Evolutionary conservation across 2,797 vertebrate species (phyloP), one percentile per base, ranked within the genome.

Genomic region (Coregonus ussuriensis): DNA sequence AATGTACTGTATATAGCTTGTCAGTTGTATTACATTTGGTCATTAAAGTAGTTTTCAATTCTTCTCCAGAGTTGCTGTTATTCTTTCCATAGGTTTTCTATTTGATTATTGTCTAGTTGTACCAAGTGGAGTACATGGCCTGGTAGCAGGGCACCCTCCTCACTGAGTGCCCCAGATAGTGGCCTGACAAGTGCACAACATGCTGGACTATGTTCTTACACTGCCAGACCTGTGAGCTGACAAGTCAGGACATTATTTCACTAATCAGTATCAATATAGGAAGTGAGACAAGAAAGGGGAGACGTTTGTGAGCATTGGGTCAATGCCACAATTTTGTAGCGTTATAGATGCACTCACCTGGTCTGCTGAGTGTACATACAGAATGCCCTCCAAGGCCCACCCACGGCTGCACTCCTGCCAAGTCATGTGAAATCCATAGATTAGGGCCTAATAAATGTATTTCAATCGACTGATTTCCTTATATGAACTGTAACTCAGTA

Each of bases 21-120:
- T 78, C 88, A 88, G 89, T 91, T 76, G 91, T 92, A 87, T 92
- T 91, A 92, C 81, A 79, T 84, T 92, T 91, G 92, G 89, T 90
- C 89, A 89, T 88, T 90, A 90, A 81, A 91, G 90, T 85, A 74
- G 82, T 91, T 91, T 89, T 87, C 71, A 79, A 83, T 76, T 91
- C 82, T 76, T 91, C 92, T 90, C 75, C 77, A 84, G 35, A 85
- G 77, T 53, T 47, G 66, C 11, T 77, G 67, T 77, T 31, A 56
- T 71, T 74, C 5, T 68, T 70, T 53, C 25, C 25, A 56, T 54
- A n/a, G 18, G 54, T 70, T 56, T 41, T 14, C 56, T 21, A 13
- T 9, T 66, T 47, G 41, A 47, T 47, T 47, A 47, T 47, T 29
- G 9, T 35, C n/a, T 3, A 63, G 21, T 25, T 7, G n/a, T 63